Conservation (phyloP, 2,113 vertebrate genomes). For the Sakesphorus luctuosus region DNA sequence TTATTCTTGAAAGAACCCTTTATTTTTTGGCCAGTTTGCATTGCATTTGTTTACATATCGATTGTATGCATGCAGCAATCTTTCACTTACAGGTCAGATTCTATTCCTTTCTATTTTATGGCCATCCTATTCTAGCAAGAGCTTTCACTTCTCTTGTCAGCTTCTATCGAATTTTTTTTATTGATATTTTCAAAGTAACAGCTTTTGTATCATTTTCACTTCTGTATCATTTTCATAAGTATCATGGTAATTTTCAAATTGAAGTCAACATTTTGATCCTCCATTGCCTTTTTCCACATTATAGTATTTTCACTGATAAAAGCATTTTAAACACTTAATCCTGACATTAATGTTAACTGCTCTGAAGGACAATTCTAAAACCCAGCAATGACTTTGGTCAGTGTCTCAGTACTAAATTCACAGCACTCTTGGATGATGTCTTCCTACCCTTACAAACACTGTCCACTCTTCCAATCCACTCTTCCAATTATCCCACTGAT, state of each 20-base stretch:
- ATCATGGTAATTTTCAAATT: background rate
- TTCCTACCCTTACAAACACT: background rate
- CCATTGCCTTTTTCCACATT: background rate
- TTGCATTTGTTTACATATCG: background rate
- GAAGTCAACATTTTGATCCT: background rate
- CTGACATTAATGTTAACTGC: background rate
- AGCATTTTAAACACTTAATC: background rate
- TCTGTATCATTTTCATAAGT: background rate
- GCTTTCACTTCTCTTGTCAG: background rate
- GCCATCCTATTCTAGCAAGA: background rate
- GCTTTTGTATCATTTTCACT: background rate
- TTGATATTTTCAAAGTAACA: constrained; percentile 5
- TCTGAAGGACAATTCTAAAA: background rate
- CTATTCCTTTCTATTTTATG: background rate
- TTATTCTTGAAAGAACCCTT: background rate
- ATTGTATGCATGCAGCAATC: background rate
- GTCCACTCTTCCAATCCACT: background rate
- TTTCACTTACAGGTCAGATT: background rate
- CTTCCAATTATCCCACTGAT: background rate
- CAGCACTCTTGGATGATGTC: no score
- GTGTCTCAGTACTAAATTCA: background rate
- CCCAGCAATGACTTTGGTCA: background rate
- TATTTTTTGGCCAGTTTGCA: background rate
- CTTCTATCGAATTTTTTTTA: constrained; percentile 19
- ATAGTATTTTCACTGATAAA: background rate